These are phyloP conservation scores for Stylophora pistillata DNA, from an alignment of 64 coral and sea anemone genomes.

Conservation along the genomic window DNA sequence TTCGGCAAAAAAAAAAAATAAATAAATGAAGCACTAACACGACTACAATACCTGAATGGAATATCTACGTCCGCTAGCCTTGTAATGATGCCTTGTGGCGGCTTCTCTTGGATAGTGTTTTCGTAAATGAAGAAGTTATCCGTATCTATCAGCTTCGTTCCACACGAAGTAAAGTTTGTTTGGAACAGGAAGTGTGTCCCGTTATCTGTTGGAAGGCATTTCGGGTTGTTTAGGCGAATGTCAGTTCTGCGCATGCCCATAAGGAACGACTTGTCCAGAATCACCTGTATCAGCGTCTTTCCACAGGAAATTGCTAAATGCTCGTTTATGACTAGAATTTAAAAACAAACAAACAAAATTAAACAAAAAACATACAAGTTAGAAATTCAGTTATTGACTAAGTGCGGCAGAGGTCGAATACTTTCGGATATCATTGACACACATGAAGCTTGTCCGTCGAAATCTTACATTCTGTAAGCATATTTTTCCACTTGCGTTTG, in stretches of 20 bases:
- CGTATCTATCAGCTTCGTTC: conserved; percentile 63
- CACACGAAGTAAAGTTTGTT: conserved; percentile 58
- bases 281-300: conserved; percentile 63
- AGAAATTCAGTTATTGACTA: too few relatives aligned
- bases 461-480: too few relatives aligned
- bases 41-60: conserved; percentile 54
- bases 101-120: conserved; percentile 75
- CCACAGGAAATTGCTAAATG: conserved; percentile 71
- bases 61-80: conserved; percentile 65
- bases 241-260: conserved; percentile 54
- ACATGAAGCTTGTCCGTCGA: too few relatives aligned
- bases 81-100: conserved; percentile 61
- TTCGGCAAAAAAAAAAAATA: too few relatives aligned
- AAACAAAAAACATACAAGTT: neutral
- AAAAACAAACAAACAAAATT: neutral
- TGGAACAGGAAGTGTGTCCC: conserved; percentile 64
- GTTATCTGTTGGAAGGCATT: conserved; percentile 63
- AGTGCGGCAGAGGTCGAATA: too few relatives aligned
- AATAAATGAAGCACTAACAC: too few relatives aligned
- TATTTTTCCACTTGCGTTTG: too few relatives aligned
- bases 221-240: conserved; percentile 61
- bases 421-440: too few relatives aligned
- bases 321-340: conserved; percentile 57
- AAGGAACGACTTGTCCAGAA: conserved; percentile 4
- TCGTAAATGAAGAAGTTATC: conserved; percentile 76